phyloP scores from a whole-genome alignment of 2,888 invertebrate species.

The Heteromurus nitidus region DNA sequence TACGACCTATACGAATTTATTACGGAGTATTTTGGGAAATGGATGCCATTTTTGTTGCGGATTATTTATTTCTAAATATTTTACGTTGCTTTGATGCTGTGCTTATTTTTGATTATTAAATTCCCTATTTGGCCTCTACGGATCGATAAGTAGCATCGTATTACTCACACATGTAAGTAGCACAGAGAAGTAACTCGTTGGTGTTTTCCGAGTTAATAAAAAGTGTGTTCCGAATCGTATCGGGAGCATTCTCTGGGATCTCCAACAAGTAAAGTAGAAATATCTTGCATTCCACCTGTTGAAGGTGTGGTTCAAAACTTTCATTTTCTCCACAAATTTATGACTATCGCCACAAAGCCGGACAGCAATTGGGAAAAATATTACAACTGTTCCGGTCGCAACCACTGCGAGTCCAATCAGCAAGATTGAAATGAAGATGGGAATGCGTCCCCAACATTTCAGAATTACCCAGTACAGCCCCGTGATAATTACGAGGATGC shows the following conservation, averaged over 20 bases:
- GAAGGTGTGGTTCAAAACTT: background rate
- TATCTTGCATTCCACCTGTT: background rate
- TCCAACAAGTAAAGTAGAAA: background rate
- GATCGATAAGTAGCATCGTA: background rate
- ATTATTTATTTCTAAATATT: no score
- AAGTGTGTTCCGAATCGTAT: background rate
- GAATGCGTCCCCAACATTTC: constrained; percentile 12
- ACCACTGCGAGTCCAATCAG: background rate
- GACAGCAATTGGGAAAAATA: background rate
- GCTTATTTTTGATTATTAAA: no score
- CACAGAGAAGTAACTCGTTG: background rate
- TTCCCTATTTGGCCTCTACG: no score
- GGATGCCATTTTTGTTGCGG: no score
- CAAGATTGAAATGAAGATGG: constrained; percentile 9
- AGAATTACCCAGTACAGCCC: background rate
- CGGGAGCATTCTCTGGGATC: background rate
- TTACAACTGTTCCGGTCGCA: background rate
- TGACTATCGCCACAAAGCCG: constrained; percentile 6
- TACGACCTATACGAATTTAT: no score
- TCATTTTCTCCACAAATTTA: background rate
- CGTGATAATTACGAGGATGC: background rate
- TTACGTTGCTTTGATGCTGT: no score
- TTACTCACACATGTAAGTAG: background rate
- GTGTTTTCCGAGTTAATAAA: background rate
- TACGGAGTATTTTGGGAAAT: no score